phyloP scores from a whole-genome alignment of 1,140 invertebrate genomes.

The Bilobella aurantiaca region DNA sequence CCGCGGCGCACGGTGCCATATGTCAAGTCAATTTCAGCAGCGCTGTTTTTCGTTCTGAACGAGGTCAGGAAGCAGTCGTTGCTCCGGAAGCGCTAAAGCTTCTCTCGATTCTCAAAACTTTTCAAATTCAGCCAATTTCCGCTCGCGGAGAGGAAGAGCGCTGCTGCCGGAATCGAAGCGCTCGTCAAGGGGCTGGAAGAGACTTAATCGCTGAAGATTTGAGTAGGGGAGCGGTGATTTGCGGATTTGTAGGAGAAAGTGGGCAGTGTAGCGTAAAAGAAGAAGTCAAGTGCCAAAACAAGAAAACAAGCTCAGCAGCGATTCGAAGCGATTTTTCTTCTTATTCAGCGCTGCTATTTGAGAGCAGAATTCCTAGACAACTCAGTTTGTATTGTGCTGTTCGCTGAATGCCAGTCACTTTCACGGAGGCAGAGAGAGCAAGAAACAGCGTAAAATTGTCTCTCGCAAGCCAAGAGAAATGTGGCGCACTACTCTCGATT shows the following conservation, averaged over 20 bases:
- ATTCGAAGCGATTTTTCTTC: neutral
- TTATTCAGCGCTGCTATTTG: neutral
- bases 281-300: conserved; percentile 4
- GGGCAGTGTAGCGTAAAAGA: neutral
- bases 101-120: neutral
- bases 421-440: neutral
- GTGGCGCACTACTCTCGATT: no score
- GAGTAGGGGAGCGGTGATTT: neutral
- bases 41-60: neutral
- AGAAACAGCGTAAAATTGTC: neutral
- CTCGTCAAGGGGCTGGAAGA: neutral
- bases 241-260: neutral
- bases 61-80: neutral
- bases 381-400: neutral
- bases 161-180: neutral
- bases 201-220: neutral
- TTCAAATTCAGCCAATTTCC: neutral
- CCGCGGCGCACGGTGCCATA: no score
- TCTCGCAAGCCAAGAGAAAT: neutral
- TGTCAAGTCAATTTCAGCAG: neutral
- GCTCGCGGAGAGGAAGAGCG: neutral
- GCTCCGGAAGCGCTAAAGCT: neutral
- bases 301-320: neutral
- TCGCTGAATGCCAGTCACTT: neutral
- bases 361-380: neutral